Base-by-base conservation (phyloP, 2,797 vertebrate genomes). In the Gephyroberyx darwinii region DNA sequence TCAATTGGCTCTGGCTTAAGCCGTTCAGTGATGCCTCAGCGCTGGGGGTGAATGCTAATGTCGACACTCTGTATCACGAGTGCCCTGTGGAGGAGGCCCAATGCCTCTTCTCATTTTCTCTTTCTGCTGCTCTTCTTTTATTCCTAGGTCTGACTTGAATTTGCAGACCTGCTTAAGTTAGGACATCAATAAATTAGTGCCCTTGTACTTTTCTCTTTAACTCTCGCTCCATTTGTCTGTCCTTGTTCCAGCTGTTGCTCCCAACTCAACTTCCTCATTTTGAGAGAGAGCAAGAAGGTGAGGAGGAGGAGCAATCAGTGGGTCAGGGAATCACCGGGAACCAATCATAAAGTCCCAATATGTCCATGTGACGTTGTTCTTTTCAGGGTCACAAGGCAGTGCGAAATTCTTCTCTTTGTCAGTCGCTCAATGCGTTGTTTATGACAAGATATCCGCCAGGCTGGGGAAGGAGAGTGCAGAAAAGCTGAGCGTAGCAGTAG, bases 1-100 rank as follows among this genome's bases (percentile, higher is more conserved):
- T 89, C 81, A 80, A 83, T 86, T 75, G 71, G 78, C 70, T 75
- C 22, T 52, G 66, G 55, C 56, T 86, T 19, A 39, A 65, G 78
- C 75, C 13, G 22, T 61, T 69, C 43, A 68, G 61, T 81, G 73
- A 84, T 70, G 75, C 70, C 73, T 80, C 65, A 3, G 71, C 60
- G 69, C 74, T 5, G 17, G 67, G 43, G 50, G 37, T 45, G 82
- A 91, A 87, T 90, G 75, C 73, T 91, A 86, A 91, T 87, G 76
- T 58, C 64, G 52, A 57, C 35, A 37, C 75, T 84, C 80, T 71
- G 78, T 78, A 81, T 84, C 47, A 33, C 62, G 68, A 59, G 58
- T 65, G 82, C 74, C 47, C 66, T 31, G 52, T 60, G 60, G 86
- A 87, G 71, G 76, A 0, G 20, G 58, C 37, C 43, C 54, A 20